These are phyloP conservation scores for Arctia plantaginis DNA, from an alignment of 2,888 invertebrate genomes.

Conservation along the genomic window DNA sequence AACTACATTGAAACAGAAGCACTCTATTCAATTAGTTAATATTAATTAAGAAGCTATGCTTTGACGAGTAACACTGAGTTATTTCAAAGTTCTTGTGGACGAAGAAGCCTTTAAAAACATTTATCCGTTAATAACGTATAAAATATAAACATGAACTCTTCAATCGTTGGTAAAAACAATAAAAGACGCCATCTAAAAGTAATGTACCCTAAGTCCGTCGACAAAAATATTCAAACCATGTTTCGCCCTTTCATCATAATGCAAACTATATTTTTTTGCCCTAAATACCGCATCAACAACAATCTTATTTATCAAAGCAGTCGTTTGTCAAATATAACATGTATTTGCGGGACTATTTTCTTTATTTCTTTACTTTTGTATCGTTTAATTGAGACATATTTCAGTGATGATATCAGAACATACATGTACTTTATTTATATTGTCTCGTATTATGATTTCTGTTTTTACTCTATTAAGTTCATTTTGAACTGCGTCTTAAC, in stretches of 20 bases:
- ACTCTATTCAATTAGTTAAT: neutral
- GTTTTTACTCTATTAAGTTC: slow-evolving; percentile 14
- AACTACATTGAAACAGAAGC: neutral
- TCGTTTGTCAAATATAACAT: slow-evolving; percentile 14
- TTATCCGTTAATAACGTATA: neutral
- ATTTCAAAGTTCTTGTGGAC: neutral
- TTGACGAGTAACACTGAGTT: neutral
- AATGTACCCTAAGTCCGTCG: slow-evolving; percentile 25
- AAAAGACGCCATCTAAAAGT: neutral
- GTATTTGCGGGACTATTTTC: slow-evolving; percentile 12
- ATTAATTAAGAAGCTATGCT: neutral
- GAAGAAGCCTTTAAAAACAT: neutral
- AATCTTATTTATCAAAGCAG: slow-evolving; percentile 36
- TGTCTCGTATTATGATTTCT: slow-evolving; percentile 13
- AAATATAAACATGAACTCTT: neutral
- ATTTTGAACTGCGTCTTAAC: slow-evolving; percentile 15
- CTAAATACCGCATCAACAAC: slow-evolving; percentile 39
- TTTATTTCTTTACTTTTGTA: neutral
- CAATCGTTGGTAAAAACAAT: neutral
- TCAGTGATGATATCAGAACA: neutral
- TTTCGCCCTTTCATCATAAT: slow-evolving; percentile 36
- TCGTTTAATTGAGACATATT: neutral
- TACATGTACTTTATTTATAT: slow-evolving; percentile 7
- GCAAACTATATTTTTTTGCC: slow-evolving; percentile 29
- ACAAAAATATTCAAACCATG: slow-evolving; percentile 35